Evolutionary conservation across 2,797 vertebrate genomes (phyloP), one percentile per base, ranked within the genome.

Genomic region (Psittacula echo): DNA sequence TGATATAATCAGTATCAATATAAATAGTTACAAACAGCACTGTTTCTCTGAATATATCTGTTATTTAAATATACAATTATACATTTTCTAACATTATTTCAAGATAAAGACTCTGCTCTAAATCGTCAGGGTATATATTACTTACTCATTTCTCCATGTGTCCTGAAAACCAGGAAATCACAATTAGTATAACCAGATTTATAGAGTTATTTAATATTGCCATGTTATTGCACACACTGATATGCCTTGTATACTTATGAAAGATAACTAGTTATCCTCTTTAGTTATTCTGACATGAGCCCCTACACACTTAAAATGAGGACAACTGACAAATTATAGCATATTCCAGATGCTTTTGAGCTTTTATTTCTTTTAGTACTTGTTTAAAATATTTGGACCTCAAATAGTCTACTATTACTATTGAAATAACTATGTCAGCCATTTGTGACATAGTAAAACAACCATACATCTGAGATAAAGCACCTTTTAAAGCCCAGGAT

Each of bases 181-280:
- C 1, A 87, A 80, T 58, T 72, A 61, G 2, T 64, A 29, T 11
- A 41, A 18, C 2, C 16, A 53, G 29, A n/a, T 34, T 56, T 61
- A 17, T 4, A 41, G 23, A 37, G 21, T n/a, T 65, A n/a, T 79
- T 87, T 74, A 65, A 45, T 27, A 2, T 34, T 61, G 12, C 2
- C 4, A 5, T 42, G 9, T 39, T 73, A 67, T 15, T 61, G 10
- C 0, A 2, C 11, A 11, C 0, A 3, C 27, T 19, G 79, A 30
- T 19, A 76, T 6, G 9, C 3, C 18, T 44, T 60, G 2, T 21
- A 15, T 22, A 82, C 54, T 70, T 64, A 54, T 66, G 44, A 48
- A 4, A 48, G 11, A 53, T 34, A 89, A 50, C 29, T 44, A 60
- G 16, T 56, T 10, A 66, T 70, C 26, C 75, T 85, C 26, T 58